These are phyloP conservation scores for Tetrax tetrax DNA, from an alignment of 2,113 vertebrate genomes.

Conservation along the genomic window DNA sequence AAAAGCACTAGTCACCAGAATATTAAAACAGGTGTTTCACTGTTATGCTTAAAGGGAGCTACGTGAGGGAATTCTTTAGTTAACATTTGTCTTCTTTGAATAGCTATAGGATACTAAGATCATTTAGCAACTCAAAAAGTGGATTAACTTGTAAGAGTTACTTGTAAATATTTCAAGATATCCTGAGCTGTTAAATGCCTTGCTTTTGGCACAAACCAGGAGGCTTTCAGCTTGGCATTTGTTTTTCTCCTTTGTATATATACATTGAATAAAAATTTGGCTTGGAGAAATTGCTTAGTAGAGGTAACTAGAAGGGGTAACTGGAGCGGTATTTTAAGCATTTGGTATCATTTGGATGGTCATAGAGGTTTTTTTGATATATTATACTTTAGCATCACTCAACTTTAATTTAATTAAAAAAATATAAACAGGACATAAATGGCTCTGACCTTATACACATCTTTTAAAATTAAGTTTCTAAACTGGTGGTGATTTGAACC, in stretches of 20 bases:
- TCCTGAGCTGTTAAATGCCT: neutral
- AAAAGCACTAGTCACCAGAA: neutral
- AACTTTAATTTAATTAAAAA: neutral
- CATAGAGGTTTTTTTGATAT: neutral
- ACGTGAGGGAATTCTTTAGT: neutral
- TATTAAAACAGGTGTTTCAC: neutral
- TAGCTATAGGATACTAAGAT: neutral
- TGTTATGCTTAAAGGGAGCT: neutral
- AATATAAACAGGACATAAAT: neutral
- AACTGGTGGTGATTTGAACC: neutral
- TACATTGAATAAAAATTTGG: neutral
- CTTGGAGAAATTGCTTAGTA: neutral
- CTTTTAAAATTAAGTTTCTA: neutral
- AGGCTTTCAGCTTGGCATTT: neutral
- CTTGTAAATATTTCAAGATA: neutral
- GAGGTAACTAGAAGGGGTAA: neutral
- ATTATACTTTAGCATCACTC: neutral
- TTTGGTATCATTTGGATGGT: neutral
- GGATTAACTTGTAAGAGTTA: neutral
- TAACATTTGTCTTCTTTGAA: neutral
- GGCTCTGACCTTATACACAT: neutral
- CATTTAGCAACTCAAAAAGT: neutral
- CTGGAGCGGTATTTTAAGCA: neutral
- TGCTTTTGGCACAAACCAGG: neutral
- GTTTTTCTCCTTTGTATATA: neutral